Evolutionary conservation across 1,140 invertebrate genomes (phyloP).

Genomic region (Listronotus bonariensis): DNA sequence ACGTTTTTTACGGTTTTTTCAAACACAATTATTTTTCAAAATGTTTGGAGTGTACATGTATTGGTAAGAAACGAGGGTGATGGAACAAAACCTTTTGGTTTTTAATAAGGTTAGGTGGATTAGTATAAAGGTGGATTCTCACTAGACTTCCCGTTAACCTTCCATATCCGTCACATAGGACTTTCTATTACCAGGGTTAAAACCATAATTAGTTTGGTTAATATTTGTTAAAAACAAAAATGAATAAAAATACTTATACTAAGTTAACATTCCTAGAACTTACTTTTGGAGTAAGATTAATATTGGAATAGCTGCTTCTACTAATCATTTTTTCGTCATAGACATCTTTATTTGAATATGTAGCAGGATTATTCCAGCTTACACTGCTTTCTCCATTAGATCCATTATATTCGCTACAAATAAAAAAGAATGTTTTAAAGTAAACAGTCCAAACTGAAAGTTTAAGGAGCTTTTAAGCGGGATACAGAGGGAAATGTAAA

Average conservation of each 20-base stretch:
- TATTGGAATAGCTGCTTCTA: conserved; percentile 51
- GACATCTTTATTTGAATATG: conserved; percentile 40
- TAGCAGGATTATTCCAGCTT: conserved; percentile 45
- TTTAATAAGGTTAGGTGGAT: too few relatives aligned
- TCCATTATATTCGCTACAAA: conserved; percentile 47
- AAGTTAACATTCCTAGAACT: too few relatives aligned
- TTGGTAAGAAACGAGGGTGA: too few relatives aligned
- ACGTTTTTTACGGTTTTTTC: too few relatives aligned
- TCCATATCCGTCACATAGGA: background rate
- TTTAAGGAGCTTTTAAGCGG: too few relatives aligned
- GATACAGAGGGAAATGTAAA: too few relatives aligned
- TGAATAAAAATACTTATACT: too few relatives aligned
- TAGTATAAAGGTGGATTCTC: too few relatives aligned
- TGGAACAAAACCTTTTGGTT: too few relatives aligned
- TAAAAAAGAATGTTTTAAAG: conserved; percentile 6
- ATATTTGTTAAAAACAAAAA: background rate
- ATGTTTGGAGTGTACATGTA: too few relatives aligned
- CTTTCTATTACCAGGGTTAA: background rate
- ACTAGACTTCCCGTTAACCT: too few relatives aligned
- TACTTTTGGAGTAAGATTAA: conserved; percentile 54
- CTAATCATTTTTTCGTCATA: conserved; percentile 27
- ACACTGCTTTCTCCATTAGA: conserved; percentile 44
- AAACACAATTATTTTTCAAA: too few relatives aligned
- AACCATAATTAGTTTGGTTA: background rate
- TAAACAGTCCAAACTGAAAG: conserved; percentile 1